Conservation (phyloP, 2,888 invertebrate species). For the Melipona bicolor region DNA sequence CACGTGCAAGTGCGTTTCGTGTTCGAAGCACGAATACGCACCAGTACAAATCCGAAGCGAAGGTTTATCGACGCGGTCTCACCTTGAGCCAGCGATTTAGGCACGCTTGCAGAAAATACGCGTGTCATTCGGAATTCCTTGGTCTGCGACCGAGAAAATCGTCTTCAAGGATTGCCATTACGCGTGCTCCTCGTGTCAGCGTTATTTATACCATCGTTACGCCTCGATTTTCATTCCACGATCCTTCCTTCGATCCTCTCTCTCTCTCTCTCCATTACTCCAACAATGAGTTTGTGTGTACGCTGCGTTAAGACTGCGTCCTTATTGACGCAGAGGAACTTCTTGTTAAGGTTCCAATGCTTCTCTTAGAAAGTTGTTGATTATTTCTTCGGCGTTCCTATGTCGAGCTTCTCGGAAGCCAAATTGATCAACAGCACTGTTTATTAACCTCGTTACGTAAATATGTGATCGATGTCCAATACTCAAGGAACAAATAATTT, state of each 20-base stretch:
- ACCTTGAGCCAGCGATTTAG: slow-evolving; percentile 29
- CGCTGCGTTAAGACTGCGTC: not conserved
- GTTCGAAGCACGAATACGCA: slow-evolving; percentile 46
- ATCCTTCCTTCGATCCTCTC: not conserved
- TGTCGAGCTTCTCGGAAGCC: not conserved
- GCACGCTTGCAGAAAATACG: slow-evolving; percentile 16
- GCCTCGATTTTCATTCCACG: not conserved
- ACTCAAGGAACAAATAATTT: too few relatives aligned
- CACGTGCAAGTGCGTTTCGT: slow-evolving; percentile 24
- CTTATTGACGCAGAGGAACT: not conserved
- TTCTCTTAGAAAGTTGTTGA: not conserved
- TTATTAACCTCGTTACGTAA: too few relatives aligned
- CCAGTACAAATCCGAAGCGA: slow-evolving; percentile 21
- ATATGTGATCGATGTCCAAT: too few relatives aligned
- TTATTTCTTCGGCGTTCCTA: not conserved
- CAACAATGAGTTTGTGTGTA: not conserved
- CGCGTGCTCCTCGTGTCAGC: slow-evolving; percentile 15
- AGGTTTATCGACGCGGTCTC: slow-evolving; percentile 26
- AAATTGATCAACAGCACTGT: not conserved
- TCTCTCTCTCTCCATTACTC: not conserved
- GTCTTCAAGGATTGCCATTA: not conserved
- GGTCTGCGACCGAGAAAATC: slow-evolving; percentile 27
- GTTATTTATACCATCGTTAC: slow-evolving; percentile 20
- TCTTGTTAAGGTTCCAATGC: not conserved
- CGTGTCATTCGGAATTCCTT: slow-evolving; percentile 3